Conservation (phyloP, 2,888 invertebrate genomes). For the Biston betularia region DNA sequence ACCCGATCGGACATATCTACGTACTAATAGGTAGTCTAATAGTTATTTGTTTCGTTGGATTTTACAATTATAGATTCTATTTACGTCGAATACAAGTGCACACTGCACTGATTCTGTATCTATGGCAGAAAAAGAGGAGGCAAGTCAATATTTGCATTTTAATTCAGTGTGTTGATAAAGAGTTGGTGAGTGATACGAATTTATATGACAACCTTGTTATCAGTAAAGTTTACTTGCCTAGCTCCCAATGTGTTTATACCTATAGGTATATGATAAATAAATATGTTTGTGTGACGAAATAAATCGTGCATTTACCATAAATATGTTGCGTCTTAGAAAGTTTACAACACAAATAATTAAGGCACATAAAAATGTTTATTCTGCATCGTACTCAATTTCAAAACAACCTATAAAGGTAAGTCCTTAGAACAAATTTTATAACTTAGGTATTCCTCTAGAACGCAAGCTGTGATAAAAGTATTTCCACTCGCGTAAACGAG, state of each 20-base stretch:
- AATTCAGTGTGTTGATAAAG: background rate
- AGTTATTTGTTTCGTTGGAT: background rate
- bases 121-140: background rate
- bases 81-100: slow-evolving; percentile 4
- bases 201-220: background rate
- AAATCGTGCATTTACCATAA: background rate
- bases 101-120: background rate
- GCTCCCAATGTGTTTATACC: background rate
- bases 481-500: no score
- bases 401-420: slow-evolving; percentile 18
- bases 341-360: slow-evolving; percentile 18
- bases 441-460: no score
- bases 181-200: background rate
- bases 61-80: slow-evolving; percentile 6
- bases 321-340: slow-evolving; percentile 25
- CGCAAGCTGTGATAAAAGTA: no score
- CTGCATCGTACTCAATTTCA: slow-evolving; percentile 29
- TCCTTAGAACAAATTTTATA: background rate
- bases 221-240: background rate
- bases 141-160: background rate
- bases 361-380: slow-evolving; percentile 18
- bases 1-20: background rate
- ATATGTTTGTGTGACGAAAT: background rate
- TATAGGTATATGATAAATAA: background rate
- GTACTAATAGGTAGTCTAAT: background rate